Evolutionary conservation across 1,140 invertebrate species (phyloP).

Genomic region (Drosophila miranda): DNA sequence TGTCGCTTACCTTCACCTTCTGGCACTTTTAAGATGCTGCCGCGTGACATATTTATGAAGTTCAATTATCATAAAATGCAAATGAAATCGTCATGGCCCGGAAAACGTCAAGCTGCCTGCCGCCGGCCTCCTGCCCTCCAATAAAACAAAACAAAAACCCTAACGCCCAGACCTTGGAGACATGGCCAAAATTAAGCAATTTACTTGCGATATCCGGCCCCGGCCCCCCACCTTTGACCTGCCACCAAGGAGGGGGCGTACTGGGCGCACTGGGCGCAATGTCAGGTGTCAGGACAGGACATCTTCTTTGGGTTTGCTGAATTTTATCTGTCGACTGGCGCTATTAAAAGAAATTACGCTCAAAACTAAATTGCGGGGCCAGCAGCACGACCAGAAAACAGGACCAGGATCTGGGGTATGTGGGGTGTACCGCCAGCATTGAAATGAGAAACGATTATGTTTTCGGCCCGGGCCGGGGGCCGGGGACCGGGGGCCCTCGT

Average conservation of each 20-base stretch:
- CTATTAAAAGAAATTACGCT: slow-evolving; percentile 82
- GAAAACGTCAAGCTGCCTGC: slow-evolving; percentile 70
- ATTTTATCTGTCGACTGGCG: slow-evolving; percentile 76
- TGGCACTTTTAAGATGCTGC: slow-evolving; percentile 79
- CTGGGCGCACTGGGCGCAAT: slow-evolving; percentile 39
- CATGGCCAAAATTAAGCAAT: slow-evolving; percentile 79
- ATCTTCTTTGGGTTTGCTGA: slow-evolving; percentile 34
- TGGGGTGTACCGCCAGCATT: slow-evolving; percentile 41
- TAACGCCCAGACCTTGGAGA: slow-evolving; percentile 50
- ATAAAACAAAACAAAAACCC: slow-evolving; percentile 71
- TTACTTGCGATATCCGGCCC: slow-evolving; percentile 76
- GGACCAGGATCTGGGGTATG: slow-evolving; percentile 14
- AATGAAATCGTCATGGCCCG: slow-evolving; percentile 79
- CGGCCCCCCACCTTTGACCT: slow-evolving; percentile 56
- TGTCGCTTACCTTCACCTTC: slow-evolving; percentile 65
- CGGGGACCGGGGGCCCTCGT: slow-evolving; percentile 15
- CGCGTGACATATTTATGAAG: slow-evolving; percentile 78
- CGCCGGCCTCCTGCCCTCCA: slow-evolving; percentile 19
- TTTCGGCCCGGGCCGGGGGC: slow-evolving; percentile 36
- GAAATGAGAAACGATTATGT: slow-evolving; percentile 82
- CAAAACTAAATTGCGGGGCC: slow-evolving; percentile 78
- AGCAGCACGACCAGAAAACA: slow-evolving; percentile 48
- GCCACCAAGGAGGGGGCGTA: slow-evolving; percentile 8
- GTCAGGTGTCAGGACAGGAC: slow-evolving; percentile 31
- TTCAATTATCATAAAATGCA: slow-evolving; percentile 82